Percentiles rank a stretch among this genome's conserved stretches.
Conservation (phyloP, 1,140 invertebrate species). For the Drosophila kanapiae region DNA sequence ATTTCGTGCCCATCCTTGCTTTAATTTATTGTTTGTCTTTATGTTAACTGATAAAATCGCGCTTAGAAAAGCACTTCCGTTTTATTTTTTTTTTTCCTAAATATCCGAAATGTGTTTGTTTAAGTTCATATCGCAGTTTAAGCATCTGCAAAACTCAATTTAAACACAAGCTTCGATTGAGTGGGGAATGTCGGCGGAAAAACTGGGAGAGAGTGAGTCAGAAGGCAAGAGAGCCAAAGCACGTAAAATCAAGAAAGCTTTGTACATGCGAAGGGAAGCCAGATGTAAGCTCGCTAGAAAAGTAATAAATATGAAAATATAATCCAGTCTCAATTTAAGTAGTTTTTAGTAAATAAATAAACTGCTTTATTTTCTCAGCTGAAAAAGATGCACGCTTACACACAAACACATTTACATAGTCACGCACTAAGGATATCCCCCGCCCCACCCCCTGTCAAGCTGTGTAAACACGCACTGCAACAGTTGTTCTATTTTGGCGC, state of each 20-base stretch:
- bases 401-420: neutral
- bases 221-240: neutral
- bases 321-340: neutral
- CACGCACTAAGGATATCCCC: slow-evolving; percentile 12
- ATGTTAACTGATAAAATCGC: neutral
- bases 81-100: slow-evolving; percentile 7
- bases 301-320: neutral
- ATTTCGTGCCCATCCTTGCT: too few species aligned
- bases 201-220: slow-evolving; percentile 1
- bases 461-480: slow-evolving; percentile 57
- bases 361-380: neutral
- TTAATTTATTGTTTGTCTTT: neutral
- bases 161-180: slow-evolving; percentile 3
- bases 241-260: slow-evolving; percentile 2
- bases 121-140: slow-evolving; percentile 11
- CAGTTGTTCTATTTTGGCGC: slow-evolving; percentile 79
- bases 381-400: neutral
- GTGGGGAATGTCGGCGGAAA: neutral
- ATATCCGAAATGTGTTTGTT: slow-evolving; percentile 7
- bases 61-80: neutral
- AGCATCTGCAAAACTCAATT: slow-evolving; percentile 26
- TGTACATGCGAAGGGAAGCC: slow-evolving; percentile 3
- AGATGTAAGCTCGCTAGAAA: neutral
- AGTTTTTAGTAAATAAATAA: neutral
- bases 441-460: neutral